These are phyloP conservation scores for Gila orcuttii DNA, from an alignment of 2,113 vertebrate species.

Conservation along the genomic window DNA sequence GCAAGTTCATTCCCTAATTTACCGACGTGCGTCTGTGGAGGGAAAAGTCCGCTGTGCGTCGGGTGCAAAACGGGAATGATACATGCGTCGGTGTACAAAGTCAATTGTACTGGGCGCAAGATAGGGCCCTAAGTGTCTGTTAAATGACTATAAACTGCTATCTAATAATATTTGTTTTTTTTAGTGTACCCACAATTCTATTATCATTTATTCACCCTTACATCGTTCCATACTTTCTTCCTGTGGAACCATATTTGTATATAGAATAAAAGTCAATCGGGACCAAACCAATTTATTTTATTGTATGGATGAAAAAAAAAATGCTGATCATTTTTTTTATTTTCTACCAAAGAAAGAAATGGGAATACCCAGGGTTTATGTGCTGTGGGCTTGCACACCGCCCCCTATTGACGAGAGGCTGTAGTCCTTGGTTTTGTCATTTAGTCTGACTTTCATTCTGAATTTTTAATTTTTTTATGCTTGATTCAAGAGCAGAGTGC, in stretches of 20 bases:
- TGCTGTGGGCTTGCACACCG: background rate
- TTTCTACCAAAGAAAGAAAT: background rate
- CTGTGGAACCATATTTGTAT: background rate
- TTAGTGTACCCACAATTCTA: background rate
- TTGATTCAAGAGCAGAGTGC: background rate
- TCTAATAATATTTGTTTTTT: background rate
- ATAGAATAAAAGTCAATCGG: background rate
- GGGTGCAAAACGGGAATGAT: too few species aligned
- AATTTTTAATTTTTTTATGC: background rate
- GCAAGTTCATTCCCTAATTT: too few species aligned
- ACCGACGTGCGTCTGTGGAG: too few species aligned
- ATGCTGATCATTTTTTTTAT: background rate
- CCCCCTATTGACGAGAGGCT: background rate
- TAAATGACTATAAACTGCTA: background rate
- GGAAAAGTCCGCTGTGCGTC: too few species aligned
- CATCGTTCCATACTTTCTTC: background rate
- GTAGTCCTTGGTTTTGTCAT: background rate
- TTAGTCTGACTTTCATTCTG: conserved; percentile 39
- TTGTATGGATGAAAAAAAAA: background rate
- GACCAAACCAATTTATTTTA: background rate
- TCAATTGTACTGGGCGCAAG: too few species aligned
- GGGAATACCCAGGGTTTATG: background rate
- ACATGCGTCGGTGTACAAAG: too few species aligned
- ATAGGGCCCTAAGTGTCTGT: background rate
- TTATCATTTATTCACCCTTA: background rate